These are phyloP conservation scores for Blera fallax DNA, from an alignment of 2,888 invertebrate species.

Conservation along the genomic window DNA sequence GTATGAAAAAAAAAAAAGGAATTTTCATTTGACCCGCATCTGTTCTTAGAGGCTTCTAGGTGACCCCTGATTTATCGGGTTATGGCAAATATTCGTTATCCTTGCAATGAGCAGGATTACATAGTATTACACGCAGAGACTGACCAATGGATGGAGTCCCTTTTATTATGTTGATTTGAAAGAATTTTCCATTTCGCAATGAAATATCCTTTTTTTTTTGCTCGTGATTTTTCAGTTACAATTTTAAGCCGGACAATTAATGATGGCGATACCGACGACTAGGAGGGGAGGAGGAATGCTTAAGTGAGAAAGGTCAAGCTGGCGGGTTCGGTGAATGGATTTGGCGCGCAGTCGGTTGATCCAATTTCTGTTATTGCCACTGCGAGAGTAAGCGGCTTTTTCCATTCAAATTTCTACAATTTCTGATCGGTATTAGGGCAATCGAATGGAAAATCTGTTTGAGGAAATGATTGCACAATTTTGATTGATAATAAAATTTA, in stretches of 20 bases:
- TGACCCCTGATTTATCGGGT: conserved; percentile 72
- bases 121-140: conserved; percentile 51
- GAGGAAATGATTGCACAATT: conserved; percentile 1
- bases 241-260: conserved; percentile 41
- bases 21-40: conserved; percentile 69
- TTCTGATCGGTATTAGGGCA: conserved; percentile 32
- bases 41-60: conserved; percentile 64
- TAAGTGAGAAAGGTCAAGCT: conserved; percentile 51
- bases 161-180: conserved; percentile 66
- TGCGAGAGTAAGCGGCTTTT: conserved; percentile 27
- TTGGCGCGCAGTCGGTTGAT: conserved; percentile 62
- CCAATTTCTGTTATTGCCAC: conserved; percentile 24
- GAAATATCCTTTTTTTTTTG: conserved; percentile 56
- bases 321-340: conserved; percentile 26
- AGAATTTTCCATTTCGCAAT: conserved; percentile 50
- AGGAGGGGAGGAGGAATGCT: conserved; percentile 2
- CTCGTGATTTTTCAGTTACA: conserved; percentile 31
- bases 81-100: conserved; percentile 43
- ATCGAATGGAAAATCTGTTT: conserved; percentile 55
- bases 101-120: conserved; percentile 63
- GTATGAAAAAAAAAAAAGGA: no score
- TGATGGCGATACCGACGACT: neutral
- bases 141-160: conserved; percentile 31
- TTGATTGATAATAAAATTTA: conserved; percentile 25
- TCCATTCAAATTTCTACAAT: neutral